Conservation (phyloP, 2,113 vertebrate species). For the Struthidea cinerea region DNA sequence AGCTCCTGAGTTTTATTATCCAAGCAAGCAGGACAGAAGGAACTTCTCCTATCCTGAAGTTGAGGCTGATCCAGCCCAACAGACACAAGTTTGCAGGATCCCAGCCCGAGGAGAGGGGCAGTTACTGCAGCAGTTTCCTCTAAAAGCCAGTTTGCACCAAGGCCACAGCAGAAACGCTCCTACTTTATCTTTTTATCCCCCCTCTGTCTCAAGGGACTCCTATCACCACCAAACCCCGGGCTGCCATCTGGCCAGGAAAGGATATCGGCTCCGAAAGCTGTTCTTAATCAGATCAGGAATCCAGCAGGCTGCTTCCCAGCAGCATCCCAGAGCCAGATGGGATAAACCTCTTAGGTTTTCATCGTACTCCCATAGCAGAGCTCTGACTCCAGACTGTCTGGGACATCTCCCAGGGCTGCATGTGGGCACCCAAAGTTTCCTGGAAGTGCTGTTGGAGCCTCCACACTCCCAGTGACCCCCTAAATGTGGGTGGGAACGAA, state of each 20-base stretch:
- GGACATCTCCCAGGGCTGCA: not conserved
- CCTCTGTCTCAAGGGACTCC: not conserved
- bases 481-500: not conserved
- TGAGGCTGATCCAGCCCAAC: not conserved
- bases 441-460: not conserved
- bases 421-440: not conserved
- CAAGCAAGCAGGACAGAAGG: not conserved
- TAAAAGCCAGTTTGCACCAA: not conserved
- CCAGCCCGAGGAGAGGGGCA: not conserved
- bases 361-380: not conserved
- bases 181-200: not conserved
- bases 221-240: not conserved
- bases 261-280: not conserved
- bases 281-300: not conserved
- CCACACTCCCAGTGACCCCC: not conserved
- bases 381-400: not conserved
- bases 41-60: not conserved
- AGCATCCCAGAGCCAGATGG: not conserved
- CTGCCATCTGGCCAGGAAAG: constrained; percentile 8
- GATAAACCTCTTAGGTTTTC: not conserved
- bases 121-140: not conserved
- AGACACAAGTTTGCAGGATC: not conserved
- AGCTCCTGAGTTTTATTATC: not conserved
- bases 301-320: not conserved
- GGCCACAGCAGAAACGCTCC: not conserved